A percentile compares a stretch with the other conserved stretches of the same genome.
Evolutionary conservation across 2,888 invertebrate genomes (phyloP).

Genomic region (Heliconius charithonia): DNA sequence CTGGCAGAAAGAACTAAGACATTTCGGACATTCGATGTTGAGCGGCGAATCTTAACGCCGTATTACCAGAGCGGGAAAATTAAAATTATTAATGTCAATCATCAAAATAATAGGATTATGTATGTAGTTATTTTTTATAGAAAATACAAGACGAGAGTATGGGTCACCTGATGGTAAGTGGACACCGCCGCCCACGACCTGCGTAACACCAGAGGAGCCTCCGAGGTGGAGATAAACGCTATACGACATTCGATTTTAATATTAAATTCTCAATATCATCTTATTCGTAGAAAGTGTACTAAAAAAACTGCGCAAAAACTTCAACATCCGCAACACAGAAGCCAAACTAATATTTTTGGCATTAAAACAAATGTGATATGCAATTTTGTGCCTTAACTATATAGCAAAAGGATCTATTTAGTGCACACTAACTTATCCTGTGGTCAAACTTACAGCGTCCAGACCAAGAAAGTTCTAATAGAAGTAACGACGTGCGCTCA

Average conservation of each 20-base stretch:
- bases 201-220: too few relatives aligned
- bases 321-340: slow-evolving; percentile 15
- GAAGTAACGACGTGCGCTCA: slow-evolving; percentile 69
- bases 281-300: not conserved
- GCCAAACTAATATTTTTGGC: slow-evolving; percentile 29
- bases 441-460: slow-evolving; percentile 52
- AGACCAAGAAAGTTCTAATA: slow-evolving; percentile 65
- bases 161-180: too few relatives aligned
- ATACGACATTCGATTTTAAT: not conserved
- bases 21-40: too few relatives aligned
- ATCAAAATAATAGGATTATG: too few relatives aligned
- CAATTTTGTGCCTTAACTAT: slow-evolving; percentile 13
- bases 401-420: slow-evolving; percentile 21
- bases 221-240: too few relatives aligned
- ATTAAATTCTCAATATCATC: slow-evolving; percentile 1
- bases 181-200: too few relatives aligned
- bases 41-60: too few relatives aligned
- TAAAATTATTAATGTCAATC: too few relatives aligned
- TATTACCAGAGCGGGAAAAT: too few relatives aligned
- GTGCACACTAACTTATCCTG: slow-evolving; percentile 43
- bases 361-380: slow-evolving; percentile 8
- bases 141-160: too few relatives aligned
- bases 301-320: slow-evolving; percentile 15
- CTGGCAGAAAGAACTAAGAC: too few relatives aligned
- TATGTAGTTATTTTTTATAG: too few relatives aligned